phyloP scores from a whole-genome alignment of 2,797 vertebrate species.

The Vultur gryphus region DNA sequence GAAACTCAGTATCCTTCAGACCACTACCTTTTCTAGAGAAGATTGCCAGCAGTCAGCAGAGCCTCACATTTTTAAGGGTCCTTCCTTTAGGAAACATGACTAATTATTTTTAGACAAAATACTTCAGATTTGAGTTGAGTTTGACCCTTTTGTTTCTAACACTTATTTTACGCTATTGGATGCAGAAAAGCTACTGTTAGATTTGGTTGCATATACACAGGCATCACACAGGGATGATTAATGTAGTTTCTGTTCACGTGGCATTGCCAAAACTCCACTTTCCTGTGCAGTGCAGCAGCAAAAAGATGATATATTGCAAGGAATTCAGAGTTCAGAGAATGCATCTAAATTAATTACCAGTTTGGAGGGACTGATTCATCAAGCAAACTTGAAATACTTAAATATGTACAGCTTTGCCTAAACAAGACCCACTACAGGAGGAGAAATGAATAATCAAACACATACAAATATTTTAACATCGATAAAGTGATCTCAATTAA shows the following conservation, averaged over 20 bases:
- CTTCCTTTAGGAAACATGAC: neutral
- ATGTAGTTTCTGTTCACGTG: neutral
- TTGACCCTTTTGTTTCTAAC: neutral
- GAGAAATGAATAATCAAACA: neutral
- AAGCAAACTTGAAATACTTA: neutral
- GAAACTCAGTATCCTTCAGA: neutral
- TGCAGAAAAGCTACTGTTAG: neutral
- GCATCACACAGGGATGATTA: neutral
- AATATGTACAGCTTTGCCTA: neutral
- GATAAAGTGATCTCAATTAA: neutral
- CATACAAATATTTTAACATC: neutral
- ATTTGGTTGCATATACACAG: neutral
- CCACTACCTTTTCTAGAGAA: neutral
- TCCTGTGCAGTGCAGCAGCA: neutral
- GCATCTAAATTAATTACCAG: conserved; percentile 48
- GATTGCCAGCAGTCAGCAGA: neutral
- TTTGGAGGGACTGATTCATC: conserved; percentile 1
- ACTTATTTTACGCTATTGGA: neutral
- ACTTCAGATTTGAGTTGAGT: neutral
- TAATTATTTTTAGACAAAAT: neutral
- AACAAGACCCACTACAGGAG: neutral
- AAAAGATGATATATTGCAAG: neutral
- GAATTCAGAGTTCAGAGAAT: conserved; percentile 33
- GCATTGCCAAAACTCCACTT: conserved; percentile 1
- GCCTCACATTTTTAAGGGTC: neutral